These are phyloP conservation scores for Lampropteryx suffumata DNA, from an alignment of 2,888 invertebrate species.

Conservation along the genomic window DNA sequence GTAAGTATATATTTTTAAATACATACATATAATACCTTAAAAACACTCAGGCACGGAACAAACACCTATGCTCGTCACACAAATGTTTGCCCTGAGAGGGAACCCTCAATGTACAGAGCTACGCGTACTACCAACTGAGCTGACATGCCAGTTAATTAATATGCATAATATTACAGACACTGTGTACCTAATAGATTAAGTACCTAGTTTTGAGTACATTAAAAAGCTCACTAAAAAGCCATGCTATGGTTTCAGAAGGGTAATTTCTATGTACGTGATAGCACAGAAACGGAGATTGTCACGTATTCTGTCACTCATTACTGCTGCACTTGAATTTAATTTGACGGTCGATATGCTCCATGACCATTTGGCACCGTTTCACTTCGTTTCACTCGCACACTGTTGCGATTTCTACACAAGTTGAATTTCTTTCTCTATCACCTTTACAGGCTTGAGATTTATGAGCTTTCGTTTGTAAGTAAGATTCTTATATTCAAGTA, in stretches of 20 bases:
- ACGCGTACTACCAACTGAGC: no score
- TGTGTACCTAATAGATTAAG: no score
- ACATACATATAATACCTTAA: no score
- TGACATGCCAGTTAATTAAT: no score
- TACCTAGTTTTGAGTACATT: constrained; percentile 8
- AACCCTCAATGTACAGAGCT: no score
- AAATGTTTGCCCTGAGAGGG: no score
- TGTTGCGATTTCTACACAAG: constrained; percentile 63
- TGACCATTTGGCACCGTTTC: constrained; percentile 70
- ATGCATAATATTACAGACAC: no score
- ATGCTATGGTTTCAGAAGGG: constrained; percentile 16
- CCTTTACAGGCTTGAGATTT: constrained; percentile 39
- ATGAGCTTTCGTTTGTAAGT: constrained; percentile 24
- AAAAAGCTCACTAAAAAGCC: constrained; percentile 8
- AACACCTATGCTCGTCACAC: no score
- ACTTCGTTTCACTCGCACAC: constrained; percentile 67
- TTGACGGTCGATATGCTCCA: constrained; percentile 75
- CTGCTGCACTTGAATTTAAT: constrained; percentile 65
- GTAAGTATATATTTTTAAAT: no score
- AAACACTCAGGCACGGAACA: no score
- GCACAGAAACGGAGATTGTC: constrained; percentile 22
- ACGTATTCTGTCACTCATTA: constrained; percentile 46
- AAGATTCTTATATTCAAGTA: constrained; percentile 9
- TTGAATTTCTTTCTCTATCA: constrained; percentile 60
- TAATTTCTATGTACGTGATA: constrained; percentile 35